Evolutionary conservation across 2,797 vertebrate genomes (phyloP), one percentile per base, ranked within the genome.

Genomic region (Enteromius trimaculatus): DNA sequence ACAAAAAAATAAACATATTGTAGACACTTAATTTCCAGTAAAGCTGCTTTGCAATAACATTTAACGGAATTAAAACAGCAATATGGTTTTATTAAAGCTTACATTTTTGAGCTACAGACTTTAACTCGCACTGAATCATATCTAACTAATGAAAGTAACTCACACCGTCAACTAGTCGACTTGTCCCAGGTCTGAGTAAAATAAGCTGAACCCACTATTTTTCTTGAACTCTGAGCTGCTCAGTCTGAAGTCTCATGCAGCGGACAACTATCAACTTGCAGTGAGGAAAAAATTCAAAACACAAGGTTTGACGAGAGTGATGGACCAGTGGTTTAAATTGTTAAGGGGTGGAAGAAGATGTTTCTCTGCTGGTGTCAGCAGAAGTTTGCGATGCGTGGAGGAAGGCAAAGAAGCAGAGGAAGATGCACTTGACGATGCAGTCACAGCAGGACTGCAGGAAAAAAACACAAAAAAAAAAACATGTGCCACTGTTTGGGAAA

Each of bases 311-410:
- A 83, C 74, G 65, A 78, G 65, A 83, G 75, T 77, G 81, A 83
- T 69, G 74, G 74, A 83, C 74, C 74, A 49, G 51, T 26, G 51
- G 70, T 71, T 42, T 76, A 76, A 76, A 83, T n/a, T 83, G 62
- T 69, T 51, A 75, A 66, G 71, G 26, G 53, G 9, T 49, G 68
- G 44, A 81, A 37, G 53, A 79, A 76, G 84, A 79, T 78, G 81
- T 76, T 82, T 86, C 79, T 83, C 17, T 78, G 78, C 85, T 66
- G 68, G 71, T 66, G 86, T 81, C 78, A 82, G 80, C 80, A 82
- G 58, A 83, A 75, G 69, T 80, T 66, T 68, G 65, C n/a, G 68
- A 83, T 77, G 80, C 77, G 77, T 81, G 53, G 49, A 79, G 79
- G 69, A 71, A 71, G 55, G 74, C 70, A 64, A 70, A 76, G 39